Conservation (phyloP, 1,140 invertebrate genomes). For the Sipha flava region DNA sequence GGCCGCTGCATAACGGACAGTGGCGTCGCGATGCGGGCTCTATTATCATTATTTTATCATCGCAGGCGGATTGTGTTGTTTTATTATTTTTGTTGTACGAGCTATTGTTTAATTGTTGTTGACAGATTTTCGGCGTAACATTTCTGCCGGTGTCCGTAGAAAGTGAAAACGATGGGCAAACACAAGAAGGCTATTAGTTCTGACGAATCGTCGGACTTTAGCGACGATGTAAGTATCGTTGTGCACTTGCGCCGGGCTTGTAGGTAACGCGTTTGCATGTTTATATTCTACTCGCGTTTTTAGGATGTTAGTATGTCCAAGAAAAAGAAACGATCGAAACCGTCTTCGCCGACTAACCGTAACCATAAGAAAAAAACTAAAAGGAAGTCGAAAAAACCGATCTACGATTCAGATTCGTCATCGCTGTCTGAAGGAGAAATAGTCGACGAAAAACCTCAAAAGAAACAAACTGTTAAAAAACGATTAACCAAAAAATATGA, state of each 20-base stretch:
- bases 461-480: not conserved
- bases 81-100: not conserved
- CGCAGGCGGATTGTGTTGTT: not conserved
- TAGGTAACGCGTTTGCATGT: not conserved
- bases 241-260: not conserved
- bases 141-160: too few species aligned
- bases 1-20: not conserved
- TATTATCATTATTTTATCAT: not conserved
- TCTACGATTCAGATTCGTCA: not conserved
- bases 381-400: not conserved
- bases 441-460: not conserved
- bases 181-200: not conserved
- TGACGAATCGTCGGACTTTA: not conserved
- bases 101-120: too few species aligned
- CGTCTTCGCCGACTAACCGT: not conserved
- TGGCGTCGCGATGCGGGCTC: not conserved
- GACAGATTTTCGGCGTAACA: too few species aligned
- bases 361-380: not conserved
- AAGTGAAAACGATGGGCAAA: not conserved
- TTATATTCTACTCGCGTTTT: not conserved
- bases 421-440: conserved; percentile 13
- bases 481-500: not conserved
- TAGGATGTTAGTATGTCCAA: not conserved
- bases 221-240: conserved; percentile 15
- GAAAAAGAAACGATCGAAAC: not conserved